phyloP scores from a whole-genome alignment of 2,888 invertebrate genomes.

The Labia minor region DNA sequence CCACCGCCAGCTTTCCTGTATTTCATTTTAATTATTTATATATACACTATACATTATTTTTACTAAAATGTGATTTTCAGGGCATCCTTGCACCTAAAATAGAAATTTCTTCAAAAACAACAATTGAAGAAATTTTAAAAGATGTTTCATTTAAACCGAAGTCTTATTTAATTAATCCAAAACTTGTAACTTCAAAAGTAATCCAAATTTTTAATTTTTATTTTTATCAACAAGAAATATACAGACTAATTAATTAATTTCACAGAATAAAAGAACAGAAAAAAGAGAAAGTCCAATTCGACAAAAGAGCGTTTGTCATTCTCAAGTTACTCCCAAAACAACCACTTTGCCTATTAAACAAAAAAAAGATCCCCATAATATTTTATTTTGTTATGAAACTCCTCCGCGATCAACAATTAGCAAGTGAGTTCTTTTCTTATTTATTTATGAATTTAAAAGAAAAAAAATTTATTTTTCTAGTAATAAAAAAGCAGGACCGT shows the following conservation, averaged over 20 bases:
- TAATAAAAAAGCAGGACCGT: not conserved
- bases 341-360: not conserved
- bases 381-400: not conserved
- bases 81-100: slow-evolving; percentile 62
- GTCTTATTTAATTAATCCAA: slow-evolving; percentile 22
- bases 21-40: slow-evolving; percentile 28
- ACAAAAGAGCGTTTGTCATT: slow-evolving; percentile 35
- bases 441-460: not conserved
- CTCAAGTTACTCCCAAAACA: slow-evolving; percentile 29
- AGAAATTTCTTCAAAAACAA: slow-evolving; percentile 55
- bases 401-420: not conserved
- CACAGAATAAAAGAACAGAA: not conserved
- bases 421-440: slow-evolving; percentile 17
- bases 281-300: slow-evolving; percentile 30
- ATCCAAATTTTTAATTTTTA: too few species aligned
- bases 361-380: not conserved
- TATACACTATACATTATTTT: not conserved
- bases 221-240: too few species aligned
- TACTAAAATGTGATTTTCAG: slow-evolving; percentile 34
- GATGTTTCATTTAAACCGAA: slow-evolving; percentile 8
- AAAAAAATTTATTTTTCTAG: not conserved
- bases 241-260: too few species aligned
- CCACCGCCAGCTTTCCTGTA: slow-evolving; percentile 55
- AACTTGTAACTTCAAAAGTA: slow-evolving; percentile 26
- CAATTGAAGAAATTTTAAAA: slow-evolving; percentile 48